Percentiles rank a stretch among this genome's conserved stretches.
Evolutionary conservation across 2,888 invertebrate species (phyloP).

Genomic region (Megaustenia siamemsis): DNA sequence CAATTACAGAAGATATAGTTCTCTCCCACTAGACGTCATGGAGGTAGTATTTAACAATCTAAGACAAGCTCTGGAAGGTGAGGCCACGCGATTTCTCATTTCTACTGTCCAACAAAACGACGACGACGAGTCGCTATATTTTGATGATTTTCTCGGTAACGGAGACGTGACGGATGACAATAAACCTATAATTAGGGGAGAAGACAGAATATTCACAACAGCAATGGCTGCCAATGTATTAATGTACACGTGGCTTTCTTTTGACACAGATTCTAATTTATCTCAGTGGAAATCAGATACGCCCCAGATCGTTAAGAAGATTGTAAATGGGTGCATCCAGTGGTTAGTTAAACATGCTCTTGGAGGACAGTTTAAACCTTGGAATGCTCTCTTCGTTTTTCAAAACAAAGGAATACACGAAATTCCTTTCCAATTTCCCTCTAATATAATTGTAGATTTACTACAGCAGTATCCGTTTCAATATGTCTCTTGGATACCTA

Average conservation of each 20-base stretch:
- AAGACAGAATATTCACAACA: no score
- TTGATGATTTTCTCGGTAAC: no score
- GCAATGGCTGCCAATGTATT: slow-evolving; percentile 71
- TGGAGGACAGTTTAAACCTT: background rate
- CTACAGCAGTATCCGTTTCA: no score
- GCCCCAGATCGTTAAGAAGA: background rate
- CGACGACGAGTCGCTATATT: background rate
- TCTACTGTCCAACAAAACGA: background rate
- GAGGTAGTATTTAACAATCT: background rate
- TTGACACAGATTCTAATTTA: slow-evolving; percentile 60
- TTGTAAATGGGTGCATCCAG: background rate
- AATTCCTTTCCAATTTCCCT: no score
- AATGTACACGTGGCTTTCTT: slow-evolving; percentile 69
- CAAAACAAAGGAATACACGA: no score
- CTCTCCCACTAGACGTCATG: background rate
- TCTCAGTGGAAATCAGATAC: slow-evolving; percentile 60
- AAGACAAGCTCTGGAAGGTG: slow-evolving; percentile 5
- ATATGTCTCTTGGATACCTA: no score
- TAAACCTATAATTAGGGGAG: slow-evolving; percentile 27
- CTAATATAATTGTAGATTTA: no score
- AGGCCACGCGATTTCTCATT: slow-evolving; percentile 3
- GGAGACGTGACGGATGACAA: slow-evolving; percentile 1
- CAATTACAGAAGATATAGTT: background rate
- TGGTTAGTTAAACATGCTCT: background rate
- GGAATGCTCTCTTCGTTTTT: no score